A percentile compares a stretch with the other conserved stretches of the same genome.
Conservation (phyloP, 92 coral and sea anemone genomes). For the Zoanthus gigantus region DNA sequence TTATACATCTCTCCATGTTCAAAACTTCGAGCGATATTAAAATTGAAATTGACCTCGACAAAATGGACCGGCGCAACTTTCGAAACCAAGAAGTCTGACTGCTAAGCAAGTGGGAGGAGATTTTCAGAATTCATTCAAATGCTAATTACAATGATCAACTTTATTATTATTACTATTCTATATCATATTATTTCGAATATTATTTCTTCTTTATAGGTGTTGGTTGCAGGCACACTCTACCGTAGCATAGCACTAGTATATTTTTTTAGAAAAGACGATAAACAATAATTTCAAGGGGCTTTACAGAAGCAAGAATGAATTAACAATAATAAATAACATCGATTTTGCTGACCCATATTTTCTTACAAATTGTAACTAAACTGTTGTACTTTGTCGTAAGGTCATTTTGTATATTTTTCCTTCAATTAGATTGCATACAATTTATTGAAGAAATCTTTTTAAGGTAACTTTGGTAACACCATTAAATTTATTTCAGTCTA, state of each 20-base stretch:
- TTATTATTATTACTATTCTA: not conserved
- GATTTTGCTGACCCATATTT: not conserved
- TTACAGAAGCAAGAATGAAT: not conserved
- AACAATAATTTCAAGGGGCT: not conserved
- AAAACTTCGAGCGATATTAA: not conserved
- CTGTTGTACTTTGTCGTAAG: not conserved
- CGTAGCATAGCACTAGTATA: not conserved
- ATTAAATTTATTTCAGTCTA: too few relatives aligned
- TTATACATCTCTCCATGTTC: slow-evolving; percentile 27
- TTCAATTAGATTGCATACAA: not conserved
- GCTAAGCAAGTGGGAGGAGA: slow-evolving; percentile 10
- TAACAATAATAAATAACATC: not conserved
- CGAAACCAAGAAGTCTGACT: slow-evolving; percentile 19
- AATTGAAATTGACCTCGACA: not conserved
- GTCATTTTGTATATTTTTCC: not conserved
- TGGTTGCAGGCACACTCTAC: not conserved
- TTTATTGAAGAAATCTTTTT: not conserved
- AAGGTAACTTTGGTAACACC: not conserved
- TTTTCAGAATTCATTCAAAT: slow-evolving; percentile 5
- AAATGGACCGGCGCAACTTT: slow-evolving; percentile 3
- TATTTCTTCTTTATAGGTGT: not conserved
- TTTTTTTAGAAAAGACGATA: not conserved
- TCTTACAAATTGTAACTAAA: not conserved
- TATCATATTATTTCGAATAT: not conserved
- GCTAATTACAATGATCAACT: slow-evolving; percentile 2